These are phyloP conservation scores for Discoglossus pictus DNA, from an alignment of 2,797 vertebrate species.

Conservation along the genomic window DNA sequence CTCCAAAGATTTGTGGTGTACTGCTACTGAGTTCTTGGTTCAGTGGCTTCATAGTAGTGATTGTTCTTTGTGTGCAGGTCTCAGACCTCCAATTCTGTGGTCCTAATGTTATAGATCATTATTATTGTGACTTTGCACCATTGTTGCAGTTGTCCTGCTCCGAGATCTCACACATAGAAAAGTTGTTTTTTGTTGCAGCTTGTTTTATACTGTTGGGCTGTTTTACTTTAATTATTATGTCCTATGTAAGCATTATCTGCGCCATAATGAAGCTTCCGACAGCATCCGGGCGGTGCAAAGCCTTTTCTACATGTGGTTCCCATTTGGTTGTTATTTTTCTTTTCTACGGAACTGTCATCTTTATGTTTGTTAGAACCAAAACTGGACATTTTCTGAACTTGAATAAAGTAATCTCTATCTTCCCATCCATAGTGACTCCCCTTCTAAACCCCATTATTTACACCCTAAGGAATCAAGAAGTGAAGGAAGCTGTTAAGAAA, in stretches of 20 bases:
- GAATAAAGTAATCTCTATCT: constrained; percentile 59
- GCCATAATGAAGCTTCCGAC: neutral
- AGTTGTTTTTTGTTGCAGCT: neutral
- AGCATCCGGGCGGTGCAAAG: neutral
- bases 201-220: constrained; percentile 11
- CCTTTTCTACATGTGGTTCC: constrained; percentile 17
- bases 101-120: constrained; percentile 14
- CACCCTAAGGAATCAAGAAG: constrained; percentile 55
- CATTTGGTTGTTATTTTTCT: constrained; percentile 3
- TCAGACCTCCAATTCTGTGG: no score
- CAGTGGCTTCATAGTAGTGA: no score
- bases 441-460: constrained; percentile 59
- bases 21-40: no score
- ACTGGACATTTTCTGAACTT: constrained; percentile 54
- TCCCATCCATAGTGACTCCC: constrained; percentile 57
- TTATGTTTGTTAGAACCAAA: constrained; percentile 55
- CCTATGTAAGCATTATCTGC: neutral
- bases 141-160: neutral
- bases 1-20: no score
- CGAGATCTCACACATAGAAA: neutral
- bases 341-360: constrained; percentile 42
- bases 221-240: constrained; percentile 9
- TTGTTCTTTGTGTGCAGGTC: neutral
- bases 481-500: constrained; percentile 51
- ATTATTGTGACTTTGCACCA: constrained; percentile 19